A percentile compares a stretch with the other conserved stretches of the same genome.
phyloP scores from a whole-genome alignment of 2,797 vertebrate genomes.

The Sebastes trivittatus region DNA sequence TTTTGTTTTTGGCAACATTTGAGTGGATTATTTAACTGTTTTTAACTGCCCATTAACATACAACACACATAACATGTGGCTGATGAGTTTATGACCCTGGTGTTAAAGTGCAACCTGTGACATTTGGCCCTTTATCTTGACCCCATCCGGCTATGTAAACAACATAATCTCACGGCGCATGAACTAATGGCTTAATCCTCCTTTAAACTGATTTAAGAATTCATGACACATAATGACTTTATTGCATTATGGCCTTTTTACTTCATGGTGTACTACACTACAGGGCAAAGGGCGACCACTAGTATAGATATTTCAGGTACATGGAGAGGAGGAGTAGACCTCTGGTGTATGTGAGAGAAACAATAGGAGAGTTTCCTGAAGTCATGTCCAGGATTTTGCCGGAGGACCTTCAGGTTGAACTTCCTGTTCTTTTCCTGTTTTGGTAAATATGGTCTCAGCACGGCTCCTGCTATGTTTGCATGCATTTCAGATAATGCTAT shows the following conservation, averaged over 20 bases:
- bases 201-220: neutral
- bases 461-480: neutral
- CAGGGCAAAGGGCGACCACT: neutral
- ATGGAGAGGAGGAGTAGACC: neutral
- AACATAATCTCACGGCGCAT: neutral
- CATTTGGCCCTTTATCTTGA: neutral
- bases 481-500: neutral
- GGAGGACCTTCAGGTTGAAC: conserved; percentile 8
- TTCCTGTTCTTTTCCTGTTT: conserved; percentile 57
- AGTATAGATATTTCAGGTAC: neutral
- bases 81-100: neutral
- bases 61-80: neutral
- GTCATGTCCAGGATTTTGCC: neutral
- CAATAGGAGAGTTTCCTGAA: conserved; percentile 54
- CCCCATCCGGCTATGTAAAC: neutral
- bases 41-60: neutral
- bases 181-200: neutral
- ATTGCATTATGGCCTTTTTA: neutral
- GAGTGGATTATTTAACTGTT: neutral
- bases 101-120: neutral
- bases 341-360: neutral
- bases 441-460: neutral
- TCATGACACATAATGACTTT: neutral
- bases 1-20: neutral
- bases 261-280: neutral